Percentiles rank a stretch among this genome's conserved stretches.
phyloP scores from a whole-genome alignment of 2,113 vertebrate genomes.

The Anoplopoma fimbria region DNA sequence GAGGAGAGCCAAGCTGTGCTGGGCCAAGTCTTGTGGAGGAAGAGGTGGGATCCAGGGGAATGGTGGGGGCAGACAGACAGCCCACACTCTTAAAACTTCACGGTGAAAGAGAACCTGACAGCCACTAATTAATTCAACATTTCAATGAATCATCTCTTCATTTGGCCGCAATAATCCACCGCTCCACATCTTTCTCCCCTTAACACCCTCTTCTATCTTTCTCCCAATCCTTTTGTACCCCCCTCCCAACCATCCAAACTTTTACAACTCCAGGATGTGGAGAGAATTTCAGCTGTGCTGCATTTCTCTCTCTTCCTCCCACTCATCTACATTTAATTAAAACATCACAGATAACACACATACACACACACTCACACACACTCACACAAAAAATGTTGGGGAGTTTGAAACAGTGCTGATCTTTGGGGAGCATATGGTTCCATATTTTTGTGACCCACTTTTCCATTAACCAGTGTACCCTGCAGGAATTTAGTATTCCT shows the following conservation, averaged over 20 bases:
- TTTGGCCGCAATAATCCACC: slow-evolving; percentile 67
- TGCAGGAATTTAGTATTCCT: slow-evolving; percentile 54
- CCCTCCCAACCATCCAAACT: slow-evolving; percentile 39
- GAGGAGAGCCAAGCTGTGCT: slow-evolving; percentile 54
- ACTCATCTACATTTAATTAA: slow-evolving; percentile 79
- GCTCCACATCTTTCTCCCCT: slow-evolving; percentile 5
- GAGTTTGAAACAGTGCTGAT: slow-evolving; percentile 52
- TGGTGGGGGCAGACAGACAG: slow-evolving; percentile 25
- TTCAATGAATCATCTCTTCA: slow-evolving; percentile 73
- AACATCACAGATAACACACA: slow-evolving; percentile 61
- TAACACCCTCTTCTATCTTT: neutral
- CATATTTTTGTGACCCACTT: slow-evolving; percentile 72
- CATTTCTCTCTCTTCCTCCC: slow-evolving; percentile 41
- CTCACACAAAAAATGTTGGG: slow-evolving; percentile 11
- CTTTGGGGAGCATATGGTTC: slow-evolving; percentile 56
- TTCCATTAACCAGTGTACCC: slow-evolving; percentile 57
- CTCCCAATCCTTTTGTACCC: neutral
- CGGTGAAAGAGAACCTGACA: slow-evolving; percentile 73
- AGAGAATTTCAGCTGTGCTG: slow-evolving; percentile 54
- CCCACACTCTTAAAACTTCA: slow-evolving; percentile 40
- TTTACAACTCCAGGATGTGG: slow-evolving; percentile 46
- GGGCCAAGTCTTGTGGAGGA: slow-evolving; percentile 63
- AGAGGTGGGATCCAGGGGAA: slow-evolving; percentile 55
- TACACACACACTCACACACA: neutral
- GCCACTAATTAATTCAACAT: slow-evolving; percentile 71